Percentiles rank a stretch among this genome's conserved stretches.
These are phyloP conservation scores for Shinisaurus crocodilurus DNA, from an alignment of 2,113 vertebrate species.

Conservation along the genomic window DNA sequence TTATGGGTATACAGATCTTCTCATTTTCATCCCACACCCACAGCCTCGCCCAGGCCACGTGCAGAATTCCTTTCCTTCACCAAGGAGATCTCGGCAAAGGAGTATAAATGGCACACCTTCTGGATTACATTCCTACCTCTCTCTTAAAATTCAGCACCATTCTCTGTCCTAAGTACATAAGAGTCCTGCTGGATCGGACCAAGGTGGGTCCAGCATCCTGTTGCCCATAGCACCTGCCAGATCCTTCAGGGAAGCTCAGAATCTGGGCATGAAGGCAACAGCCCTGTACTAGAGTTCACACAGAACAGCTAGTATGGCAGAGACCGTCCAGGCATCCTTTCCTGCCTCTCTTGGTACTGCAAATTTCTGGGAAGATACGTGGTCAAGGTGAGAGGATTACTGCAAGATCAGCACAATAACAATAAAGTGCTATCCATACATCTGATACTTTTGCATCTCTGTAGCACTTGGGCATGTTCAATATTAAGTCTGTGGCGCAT, in stretches of 20 bases:
- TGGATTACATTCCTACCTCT: not conserved
- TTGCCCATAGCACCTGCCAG: not conserved
- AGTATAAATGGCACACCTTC: too few relatives aligned
- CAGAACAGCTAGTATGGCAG: too few relatives aligned
- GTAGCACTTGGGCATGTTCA: not conserved
- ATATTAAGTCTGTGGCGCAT: fast-evolving
- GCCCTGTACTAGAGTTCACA: not conserved
- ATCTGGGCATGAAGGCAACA: too few relatives aligned
- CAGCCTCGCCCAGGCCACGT: too few relatives aligned
- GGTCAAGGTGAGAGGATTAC: not conserved
- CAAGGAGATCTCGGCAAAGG: too few relatives aligned
- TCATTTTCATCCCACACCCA: not conserved
- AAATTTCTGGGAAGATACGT: too few relatives aligned
- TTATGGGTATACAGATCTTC: fast-evolving
- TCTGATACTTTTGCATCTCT: too few relatives aligned
- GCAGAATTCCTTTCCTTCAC: not conserved
- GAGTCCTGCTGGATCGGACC: not conserved
- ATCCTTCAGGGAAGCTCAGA: not conserved
- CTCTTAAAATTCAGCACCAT: fast-evolving
- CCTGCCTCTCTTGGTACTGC: not conserved
- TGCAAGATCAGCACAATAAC: not conserved
- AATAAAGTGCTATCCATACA: not conserved
- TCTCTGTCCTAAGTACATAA: too few relatives aligned
- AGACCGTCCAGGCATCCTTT: not conserved
- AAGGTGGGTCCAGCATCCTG: fast-evolving